A percentile compares a stretch with the other conserved stretches of the same genome.
phyloP scores from a whole-genome alignment of 2,797 vertebrate genomes.

The Orestias chungarensis region DNA sequence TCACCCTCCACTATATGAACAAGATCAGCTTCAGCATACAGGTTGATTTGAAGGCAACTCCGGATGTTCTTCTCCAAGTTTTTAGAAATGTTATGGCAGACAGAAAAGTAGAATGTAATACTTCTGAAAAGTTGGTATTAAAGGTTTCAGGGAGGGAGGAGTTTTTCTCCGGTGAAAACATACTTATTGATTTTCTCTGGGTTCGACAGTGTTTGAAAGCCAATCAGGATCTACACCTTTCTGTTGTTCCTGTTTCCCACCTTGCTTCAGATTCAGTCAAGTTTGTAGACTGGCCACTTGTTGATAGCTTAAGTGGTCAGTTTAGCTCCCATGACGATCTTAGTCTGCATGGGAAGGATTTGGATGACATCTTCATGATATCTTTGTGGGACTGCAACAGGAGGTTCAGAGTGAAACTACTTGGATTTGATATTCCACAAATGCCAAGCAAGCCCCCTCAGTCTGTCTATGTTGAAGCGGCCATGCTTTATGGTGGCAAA shows the following conservation, averaged over 20 bases:
- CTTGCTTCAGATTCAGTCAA: constrained; percentile 63
- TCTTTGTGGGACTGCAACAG: constrained; percentile 84
- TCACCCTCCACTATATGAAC: constrained; percentile 69
- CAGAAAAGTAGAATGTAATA: constrained; percentile 34
- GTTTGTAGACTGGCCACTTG: constrained; percentile 73
- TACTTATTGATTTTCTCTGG: constrained; percentile 77
- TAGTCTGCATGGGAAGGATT: constrained; percentile 67
- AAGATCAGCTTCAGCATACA: constrained; percentile 67
- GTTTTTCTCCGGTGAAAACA: constrained; percentile 70
- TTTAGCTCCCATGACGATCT: constrained; percentile 79
- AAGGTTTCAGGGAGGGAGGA: constrained; percentile 82
- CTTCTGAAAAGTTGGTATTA: constrained; percentile 57
- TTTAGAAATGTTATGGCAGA: constrained; percentile 50
- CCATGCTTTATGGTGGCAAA: constrained; percentile 78
- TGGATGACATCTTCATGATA: constrained; percentile 81
- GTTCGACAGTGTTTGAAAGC: constrained; percentile 78
- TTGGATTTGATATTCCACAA: constrained; percentile 81
- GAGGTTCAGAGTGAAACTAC: constrained; percentile 79
- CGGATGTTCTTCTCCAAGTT: constrained; percentile 47
- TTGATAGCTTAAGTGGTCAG: constrained; percentile 79
- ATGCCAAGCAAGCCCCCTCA: constrained; percentile 72
- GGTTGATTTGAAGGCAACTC: constrained; percentile 37
- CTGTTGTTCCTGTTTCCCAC: constrained; percentile 64
- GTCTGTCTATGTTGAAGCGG: constrained; percentile 74
- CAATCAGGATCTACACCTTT: constrained; percentile 73